Percentiles rank a stretch among this genome's conserved stretches.
These are phyloP conservation scores for Heliconius himera DNA, from an alignment of 1,140 invertebrate genomes.

Conservation along the genomic window DNA sequence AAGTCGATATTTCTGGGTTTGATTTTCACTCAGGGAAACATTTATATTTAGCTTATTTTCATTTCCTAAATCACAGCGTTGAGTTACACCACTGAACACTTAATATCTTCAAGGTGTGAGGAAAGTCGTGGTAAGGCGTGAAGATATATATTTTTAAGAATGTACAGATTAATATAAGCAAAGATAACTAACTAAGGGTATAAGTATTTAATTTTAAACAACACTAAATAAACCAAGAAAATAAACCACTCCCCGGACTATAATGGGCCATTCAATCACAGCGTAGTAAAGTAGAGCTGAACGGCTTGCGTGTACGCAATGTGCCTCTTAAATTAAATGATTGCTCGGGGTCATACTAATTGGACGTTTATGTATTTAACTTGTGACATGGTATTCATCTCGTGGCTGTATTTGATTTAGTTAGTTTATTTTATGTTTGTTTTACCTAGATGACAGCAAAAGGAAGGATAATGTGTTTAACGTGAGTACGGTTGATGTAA, in stretches of 20 bases:
- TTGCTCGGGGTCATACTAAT: conserved; percentile 62
- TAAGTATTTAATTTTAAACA: not conserved
- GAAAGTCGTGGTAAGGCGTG: too few species aligned
- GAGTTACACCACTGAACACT: not conserved
- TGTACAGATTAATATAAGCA: not conserved
- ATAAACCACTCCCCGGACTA: not conserved
- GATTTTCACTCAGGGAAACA: not conserved
- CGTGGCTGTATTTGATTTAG: conserved; percentile 28
- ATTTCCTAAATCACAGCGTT: not conserved
- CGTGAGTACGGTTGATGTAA: not conserved
- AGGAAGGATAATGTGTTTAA: not conserved
- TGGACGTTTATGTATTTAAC: conserved; percentile 43
- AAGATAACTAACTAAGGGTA: not conserved
- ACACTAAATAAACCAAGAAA: not conserved
- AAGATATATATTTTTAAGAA: too few species aligned
- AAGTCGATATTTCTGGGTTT: too few species aligned
- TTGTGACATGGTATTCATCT: conserved; percentile 34
- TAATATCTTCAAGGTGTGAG: too few species aligned
- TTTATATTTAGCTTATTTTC: not conserved
- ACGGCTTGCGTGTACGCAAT: conserved; percentile 42
- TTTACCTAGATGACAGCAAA: not conserved
- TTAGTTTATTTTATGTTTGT: not conserved
- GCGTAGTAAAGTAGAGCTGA: conserved; percentile 38
- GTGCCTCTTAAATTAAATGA: conserved; percentile 54
- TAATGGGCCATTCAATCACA: conserved; percentile 39